Evolutionary conservation across 2,113 vertebrate genomes (phyloP).

Genomic region (Corythaeola cristata): DNA sequence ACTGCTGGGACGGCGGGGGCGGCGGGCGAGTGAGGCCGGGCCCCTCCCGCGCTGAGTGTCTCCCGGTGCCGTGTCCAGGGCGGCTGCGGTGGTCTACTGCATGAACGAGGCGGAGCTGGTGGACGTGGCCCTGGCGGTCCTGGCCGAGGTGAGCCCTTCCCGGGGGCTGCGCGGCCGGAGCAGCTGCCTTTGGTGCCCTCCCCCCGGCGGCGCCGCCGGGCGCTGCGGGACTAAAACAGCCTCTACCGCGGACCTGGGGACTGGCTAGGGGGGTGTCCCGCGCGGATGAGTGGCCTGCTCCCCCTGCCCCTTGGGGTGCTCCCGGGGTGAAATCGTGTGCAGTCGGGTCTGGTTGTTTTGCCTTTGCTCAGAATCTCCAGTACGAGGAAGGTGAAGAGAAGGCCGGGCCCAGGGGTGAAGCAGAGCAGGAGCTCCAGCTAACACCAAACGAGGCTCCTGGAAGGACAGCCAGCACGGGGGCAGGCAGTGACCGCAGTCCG

Average conservation of each 20-base stretch:
- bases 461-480: background rate
- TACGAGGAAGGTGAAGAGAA: background rate
- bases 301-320: background rate
- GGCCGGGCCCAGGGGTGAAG: background rate
- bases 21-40: too few relatives aligned
- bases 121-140: slow-evolving; percentile 60
- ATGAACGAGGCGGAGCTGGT: slow-evolving; percentile 77
- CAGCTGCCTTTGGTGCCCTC: background rate
- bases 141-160: slow-evolving; percentile 66
- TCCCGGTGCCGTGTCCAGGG: background rate
- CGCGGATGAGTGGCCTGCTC: background rate
- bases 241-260: too few relatives aligned
- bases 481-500: accelerated
- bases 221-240: accelerated
- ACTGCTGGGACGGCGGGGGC: too few relatives aligned
- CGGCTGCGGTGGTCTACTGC: slow-evolving; percentile 58
- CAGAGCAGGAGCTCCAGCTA: background rate
- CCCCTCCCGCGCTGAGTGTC: background rate
- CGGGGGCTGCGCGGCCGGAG: background rate
- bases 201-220: too few relatives aligned
- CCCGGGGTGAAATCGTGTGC: background rate
- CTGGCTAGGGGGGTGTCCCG: background rate
- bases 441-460: accelerated
- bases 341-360: background rate
- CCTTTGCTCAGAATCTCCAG: background rate